Conservation (phyloP, 2,888 invertebrate species). For the Glyphotaelius pellucidus region DNA sequence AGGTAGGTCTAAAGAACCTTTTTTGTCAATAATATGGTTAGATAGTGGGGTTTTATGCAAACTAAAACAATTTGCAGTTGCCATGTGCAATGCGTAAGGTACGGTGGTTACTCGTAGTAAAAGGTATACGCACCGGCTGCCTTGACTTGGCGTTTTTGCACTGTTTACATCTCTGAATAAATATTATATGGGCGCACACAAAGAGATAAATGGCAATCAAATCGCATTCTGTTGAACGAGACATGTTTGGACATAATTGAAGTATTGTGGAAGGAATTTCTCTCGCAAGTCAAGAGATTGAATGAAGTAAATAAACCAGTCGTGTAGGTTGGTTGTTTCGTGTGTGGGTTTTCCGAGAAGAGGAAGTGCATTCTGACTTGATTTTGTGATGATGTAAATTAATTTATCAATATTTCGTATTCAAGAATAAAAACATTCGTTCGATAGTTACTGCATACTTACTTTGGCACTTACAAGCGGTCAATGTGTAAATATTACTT, state of each 20-base stretch:
- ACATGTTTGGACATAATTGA: background rate
- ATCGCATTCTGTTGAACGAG: background rate
- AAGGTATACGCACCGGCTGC: conserved; percentile 56
- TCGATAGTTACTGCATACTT: background rate
- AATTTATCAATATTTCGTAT: background rate
- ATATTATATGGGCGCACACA: background rate
- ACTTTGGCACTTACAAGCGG: background rate
- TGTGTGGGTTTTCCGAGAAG: conserved; percentile 55
- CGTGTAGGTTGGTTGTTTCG: conserved; percentile 51
- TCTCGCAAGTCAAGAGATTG: background rate
- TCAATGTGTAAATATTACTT: too few species aligned
- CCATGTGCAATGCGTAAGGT: conserved; percentile 62
- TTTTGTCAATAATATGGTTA: conserved; percentile 3
- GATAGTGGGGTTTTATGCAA: conserved; percentile 21
- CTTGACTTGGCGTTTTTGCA: conserved; percentile 40
- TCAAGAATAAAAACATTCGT: background rate
- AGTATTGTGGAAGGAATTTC: conserved; percentile 5
- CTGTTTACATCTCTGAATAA: conserved; percentile 58
- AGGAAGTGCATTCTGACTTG: conserved; percentile 59
- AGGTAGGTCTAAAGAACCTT: conserved; percentile 46
- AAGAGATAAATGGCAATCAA: background rate
- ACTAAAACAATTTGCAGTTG: conserved; percentile 43
- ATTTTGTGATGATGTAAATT: conserved; percentile 37
- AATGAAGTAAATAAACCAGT: conserved; percentile 56
- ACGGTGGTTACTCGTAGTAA: conserved; percentile 51